Percentiles rank a stretch among this genome's conserved stretches.
These are phyloP conservation scores for Dipodomys merriami DNA, from an alignment of 2,113 vertebrate genomes.

Conservation along the genomic window DNA sequence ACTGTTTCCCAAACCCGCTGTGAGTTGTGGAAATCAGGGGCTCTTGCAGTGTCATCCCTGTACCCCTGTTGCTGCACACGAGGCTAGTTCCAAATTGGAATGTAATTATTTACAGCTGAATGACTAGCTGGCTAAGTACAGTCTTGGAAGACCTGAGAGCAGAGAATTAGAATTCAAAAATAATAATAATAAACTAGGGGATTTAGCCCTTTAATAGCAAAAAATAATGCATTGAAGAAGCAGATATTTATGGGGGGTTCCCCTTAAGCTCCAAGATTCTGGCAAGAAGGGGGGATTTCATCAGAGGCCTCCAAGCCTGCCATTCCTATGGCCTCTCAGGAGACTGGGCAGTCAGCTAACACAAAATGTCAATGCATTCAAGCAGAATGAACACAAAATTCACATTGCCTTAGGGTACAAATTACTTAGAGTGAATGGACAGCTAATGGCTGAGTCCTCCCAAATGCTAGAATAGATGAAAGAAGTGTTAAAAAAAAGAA, in stretches of 20 bases:
- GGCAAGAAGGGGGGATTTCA: background rate
- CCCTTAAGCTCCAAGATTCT: background rate
- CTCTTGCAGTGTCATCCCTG: background rate
- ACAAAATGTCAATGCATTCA: background rate
- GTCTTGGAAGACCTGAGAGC: background rate
- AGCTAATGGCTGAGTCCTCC: background rate
- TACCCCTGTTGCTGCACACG: background rate
- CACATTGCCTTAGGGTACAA: conserved; percentile 2
- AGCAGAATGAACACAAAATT: conserved; percentile 23
- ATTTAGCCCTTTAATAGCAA: conserved; percentile 15
- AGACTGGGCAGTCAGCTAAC: background rate
- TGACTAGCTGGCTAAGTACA: background rate
- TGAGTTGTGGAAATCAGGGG: background rate
- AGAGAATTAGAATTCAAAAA: conserved; percentile 40
- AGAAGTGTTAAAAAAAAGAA: background rate
- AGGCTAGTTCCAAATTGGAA: background rate
- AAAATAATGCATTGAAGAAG: background rate
- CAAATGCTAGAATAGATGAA: background rate
- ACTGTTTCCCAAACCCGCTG: background rate
- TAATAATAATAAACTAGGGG: background rate
- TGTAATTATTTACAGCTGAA: background rate
- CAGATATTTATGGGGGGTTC: background rate
- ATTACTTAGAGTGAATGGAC: conserved; percentile 33
- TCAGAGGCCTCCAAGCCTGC: background rate
- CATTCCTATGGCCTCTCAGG: background rate